Conservation (phyloP, 2,888 invertebrate genomes). For the Laspeyria flexula region DNA sequence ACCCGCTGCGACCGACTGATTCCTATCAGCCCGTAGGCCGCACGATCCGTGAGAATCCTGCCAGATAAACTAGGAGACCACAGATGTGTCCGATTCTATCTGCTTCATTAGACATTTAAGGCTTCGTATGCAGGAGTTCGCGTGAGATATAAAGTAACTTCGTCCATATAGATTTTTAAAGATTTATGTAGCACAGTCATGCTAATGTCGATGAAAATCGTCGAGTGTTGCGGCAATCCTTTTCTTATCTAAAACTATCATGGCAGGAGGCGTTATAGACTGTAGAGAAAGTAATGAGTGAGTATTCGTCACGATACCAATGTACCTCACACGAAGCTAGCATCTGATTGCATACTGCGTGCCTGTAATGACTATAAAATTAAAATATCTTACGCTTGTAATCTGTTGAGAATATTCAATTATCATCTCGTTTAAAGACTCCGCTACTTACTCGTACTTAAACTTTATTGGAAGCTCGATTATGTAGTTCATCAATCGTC, state of each 20-base stretch:
- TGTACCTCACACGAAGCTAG: constrained; percentile 72
- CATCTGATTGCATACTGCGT: constrained; percentile 54
- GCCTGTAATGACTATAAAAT: constrained; percentile 37
- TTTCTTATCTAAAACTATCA: constrained; percentile 61
- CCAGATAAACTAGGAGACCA: constrained; percentile 64
- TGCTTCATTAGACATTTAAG: constrained; percentile 68
- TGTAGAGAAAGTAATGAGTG: constrained; percentile 71
- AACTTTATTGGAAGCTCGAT: constrained; percentile 18
- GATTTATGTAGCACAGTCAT: constrained; percentile 40
- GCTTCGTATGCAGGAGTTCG: constrained; percentile 52
- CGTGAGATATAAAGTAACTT: constrained; percentile 48
- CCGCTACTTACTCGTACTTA: constrained; percentile 32
- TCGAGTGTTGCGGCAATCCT: constrained; percentile 48
- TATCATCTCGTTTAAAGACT: constrained; percentile 34
- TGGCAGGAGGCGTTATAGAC: constrained; percentile 69
- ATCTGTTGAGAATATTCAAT: constrained; percentile 35
- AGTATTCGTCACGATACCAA: constrained; percentile 68
- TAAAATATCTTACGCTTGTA: constrained; percentile 37
- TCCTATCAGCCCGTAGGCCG: constrained; percentile 56
- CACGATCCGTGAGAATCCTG: constrained; percentile 71
- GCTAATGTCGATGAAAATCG: constrained; percentile 43
- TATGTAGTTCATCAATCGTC: constrained; percentile 21
- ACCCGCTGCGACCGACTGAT: constrained; percentile 48
- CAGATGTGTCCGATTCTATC: constrained; percentile 69
- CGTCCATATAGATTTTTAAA: constrained; percentile 47